phyloP scores from a whole-genome alignment of 2,113 vertebrate genomes.

The Rhizomys pruinosus region DNA sequence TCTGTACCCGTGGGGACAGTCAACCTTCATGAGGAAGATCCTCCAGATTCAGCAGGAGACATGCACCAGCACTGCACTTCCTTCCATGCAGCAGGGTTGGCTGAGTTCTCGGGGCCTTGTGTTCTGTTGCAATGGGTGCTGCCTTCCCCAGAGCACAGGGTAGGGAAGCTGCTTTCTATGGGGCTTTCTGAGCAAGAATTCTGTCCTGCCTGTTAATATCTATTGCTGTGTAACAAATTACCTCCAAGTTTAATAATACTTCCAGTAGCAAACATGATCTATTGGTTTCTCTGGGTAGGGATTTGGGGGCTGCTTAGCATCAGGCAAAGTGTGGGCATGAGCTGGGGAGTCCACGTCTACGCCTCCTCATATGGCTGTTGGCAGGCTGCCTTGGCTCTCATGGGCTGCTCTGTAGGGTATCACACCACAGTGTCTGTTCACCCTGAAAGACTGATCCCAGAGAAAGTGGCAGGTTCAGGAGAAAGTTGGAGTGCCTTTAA shows the following conservation, averaged over 20 bases:
- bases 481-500: constrained; percentile 42
- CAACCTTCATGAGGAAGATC: not conserved
- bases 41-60: not conserved
- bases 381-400: not conserved
- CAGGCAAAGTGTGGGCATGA: too few relatives aligned
- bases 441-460: not conserved
- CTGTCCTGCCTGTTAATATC: not conserved
- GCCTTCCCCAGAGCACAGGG: not conserved
- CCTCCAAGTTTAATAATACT: not conserved
- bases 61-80: not conserved
- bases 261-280: not conserved
- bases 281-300: not conserved
- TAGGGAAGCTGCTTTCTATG: not conserved
- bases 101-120: not conserved
- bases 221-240: not conserved
- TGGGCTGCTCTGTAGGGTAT: not conserved
- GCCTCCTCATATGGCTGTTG: not conserved
- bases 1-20: constrained; percentile 24
- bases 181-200: not conserved
- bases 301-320: not conserved
- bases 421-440: not conserved
- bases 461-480: not conserved
- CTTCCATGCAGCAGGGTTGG: too few relatives aligned
- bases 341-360: too few relatives aligned
- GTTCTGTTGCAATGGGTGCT: not conserved